Evolutionary conservation across 2,888 invertebrate species (phyloP).

Genomic region (Eueremaeus valkanovi): DNA sequence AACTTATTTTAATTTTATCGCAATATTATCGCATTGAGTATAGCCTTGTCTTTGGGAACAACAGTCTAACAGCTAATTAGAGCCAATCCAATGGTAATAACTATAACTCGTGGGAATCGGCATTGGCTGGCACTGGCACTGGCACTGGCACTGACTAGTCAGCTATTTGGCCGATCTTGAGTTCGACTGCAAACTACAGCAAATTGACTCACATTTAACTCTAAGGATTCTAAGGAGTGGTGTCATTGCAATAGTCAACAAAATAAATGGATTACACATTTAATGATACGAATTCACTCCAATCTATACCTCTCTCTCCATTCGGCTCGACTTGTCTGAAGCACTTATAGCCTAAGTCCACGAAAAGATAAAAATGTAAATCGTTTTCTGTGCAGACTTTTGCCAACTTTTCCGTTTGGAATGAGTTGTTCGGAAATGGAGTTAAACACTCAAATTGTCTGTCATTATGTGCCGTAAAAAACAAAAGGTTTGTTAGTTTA

Average conservation of each 20-base stretch:
- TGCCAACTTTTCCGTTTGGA: neutral
- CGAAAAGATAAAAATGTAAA: constrained; percentile 19
- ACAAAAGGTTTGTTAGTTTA: constrained; percentile 25
- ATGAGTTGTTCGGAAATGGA: neutral
- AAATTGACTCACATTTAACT: neutral
- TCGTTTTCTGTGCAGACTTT: neutral
- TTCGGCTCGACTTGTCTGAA: neutral
- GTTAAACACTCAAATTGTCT: neutral
- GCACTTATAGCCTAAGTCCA: constrained; percentile 1
- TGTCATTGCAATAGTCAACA: constrained; percentile 10
- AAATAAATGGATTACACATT: constrained; percentile 11
- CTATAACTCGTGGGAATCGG: neutral
- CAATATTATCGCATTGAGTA: neutral
- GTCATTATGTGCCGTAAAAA: neutral
- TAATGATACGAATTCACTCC: neutral
- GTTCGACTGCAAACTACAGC: neutral
- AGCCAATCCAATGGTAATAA: neutral
- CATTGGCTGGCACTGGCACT: no score
- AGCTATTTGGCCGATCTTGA: no score
- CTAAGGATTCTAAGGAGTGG: neutral
- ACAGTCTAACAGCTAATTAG: constrained; percentile 6
- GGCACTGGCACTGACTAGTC: no score
- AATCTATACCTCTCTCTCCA: neutral
- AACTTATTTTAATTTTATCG: constrained; percentile 20
- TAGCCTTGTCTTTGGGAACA: neutral